Conservation (phyloP, 2,888 invertebrate species). For the Lamellibrachia satsuma region DNA sequence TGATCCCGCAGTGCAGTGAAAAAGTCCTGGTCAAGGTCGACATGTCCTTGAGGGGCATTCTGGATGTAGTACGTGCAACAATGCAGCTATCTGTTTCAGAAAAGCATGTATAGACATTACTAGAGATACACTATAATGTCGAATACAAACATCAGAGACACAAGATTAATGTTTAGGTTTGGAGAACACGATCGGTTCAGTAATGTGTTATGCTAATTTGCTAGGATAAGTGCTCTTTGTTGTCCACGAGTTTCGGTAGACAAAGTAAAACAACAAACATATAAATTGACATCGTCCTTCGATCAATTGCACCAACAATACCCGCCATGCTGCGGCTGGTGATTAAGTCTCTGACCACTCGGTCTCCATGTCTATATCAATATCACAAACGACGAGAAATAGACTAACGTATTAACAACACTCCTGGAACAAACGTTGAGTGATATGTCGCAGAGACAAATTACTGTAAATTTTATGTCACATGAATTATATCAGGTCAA, state of each 20-base stretch:
- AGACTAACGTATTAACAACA: neutral
- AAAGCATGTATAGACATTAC: neutral
- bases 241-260: neutral
- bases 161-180: neutral
- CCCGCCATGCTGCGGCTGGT: neutral
- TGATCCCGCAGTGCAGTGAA: neutral
- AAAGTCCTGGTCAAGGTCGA: neutral
- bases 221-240: neutral
- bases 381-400: neutral
- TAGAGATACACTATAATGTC: neutral
- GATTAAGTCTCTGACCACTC: neutral
- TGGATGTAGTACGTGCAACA: neutral
- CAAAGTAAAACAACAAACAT: neutral
- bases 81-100: neutral
- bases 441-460: neutral
- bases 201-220: neutral
- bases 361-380: neutral
- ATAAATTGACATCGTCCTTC: neutral
- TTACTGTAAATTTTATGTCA: neutral
- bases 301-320: slow-evolving; percentile 1
- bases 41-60: slow-evolving; percentile 14
- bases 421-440: neutral
- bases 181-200: neutral
- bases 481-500: neutral
- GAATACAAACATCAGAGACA: neutral